Base-by-base conservation (phyloP, 2,113 vertebrate species). In the Scophthalmus maximus region DNA sequence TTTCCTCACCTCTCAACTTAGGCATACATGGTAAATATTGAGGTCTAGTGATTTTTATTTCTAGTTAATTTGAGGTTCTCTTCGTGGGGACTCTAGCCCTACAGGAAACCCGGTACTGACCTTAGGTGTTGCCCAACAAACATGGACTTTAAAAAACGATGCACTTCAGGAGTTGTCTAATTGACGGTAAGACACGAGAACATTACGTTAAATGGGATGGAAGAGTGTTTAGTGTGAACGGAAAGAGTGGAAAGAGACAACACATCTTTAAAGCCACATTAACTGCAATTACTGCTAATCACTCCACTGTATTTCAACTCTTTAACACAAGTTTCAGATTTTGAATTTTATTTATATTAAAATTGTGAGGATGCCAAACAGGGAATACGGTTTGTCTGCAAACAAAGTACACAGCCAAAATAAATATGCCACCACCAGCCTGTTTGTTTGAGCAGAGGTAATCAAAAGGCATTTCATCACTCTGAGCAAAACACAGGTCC, bases 401-500 rank as follows among this genome's bases (percentile, higher is more conserved):
- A 60, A 60, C 11, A 34, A 34, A 3, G 6, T 29, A 8, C 12
- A 26, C 1, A 67, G 18, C 17, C 15, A 50, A 61, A 62, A 57
- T 36, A 57, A 36, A 57, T 57, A 57, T 22, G 32, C 32, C 42
- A 38, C 11, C 17, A 20, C 15, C 2, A 51, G 34, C 8, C 10
- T 44, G 8, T 40, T 49, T 52, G 38, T 59, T 75, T 58, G 50
- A 74, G 57, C 36, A 44, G 66, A 64, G 34, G 34, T 25, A 79
- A 79, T 78, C 63, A 78, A 32, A 78, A 57, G 30, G 61, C 17
- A 20, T 77, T 68, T 61, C 22, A 76, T 49, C 46, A 70, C 36
- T 66, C 14, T 26, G 27, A 70, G 72, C 23, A 63, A 52, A 68
- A 58, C 44, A 40, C 12, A 25, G 57, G 17, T 49, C 15, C 47